Percentiles rank a stretch among this genome's conserved stretches.
phyloP scores from a whole-genome alignment of 2,888 invertebrate genomes.

The Melangyna quadrimaculata region DNA sequence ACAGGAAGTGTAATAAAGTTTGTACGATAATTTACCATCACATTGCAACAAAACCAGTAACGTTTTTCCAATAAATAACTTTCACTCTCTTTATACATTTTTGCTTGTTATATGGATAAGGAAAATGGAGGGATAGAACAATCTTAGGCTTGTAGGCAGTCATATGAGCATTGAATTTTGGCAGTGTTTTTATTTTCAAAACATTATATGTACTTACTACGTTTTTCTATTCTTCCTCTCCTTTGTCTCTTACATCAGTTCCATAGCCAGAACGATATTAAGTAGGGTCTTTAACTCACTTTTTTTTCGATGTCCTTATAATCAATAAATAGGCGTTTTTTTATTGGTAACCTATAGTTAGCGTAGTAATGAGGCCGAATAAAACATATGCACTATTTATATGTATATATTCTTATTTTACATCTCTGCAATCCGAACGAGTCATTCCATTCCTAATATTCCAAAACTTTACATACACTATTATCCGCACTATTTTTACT shows the following conservation, averaged over 20 bases:
- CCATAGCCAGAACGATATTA: neutral
- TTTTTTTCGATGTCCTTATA: too few relatives aligned
- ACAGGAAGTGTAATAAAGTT: slow-evolving; percentile 69
- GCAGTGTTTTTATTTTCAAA: neutral
- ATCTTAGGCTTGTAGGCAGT: neutral
- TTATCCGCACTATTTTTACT: too few relatives aligned
- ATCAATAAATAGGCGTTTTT: too few relatives aligned
- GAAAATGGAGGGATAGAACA: neutral
- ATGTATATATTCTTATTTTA: too few relatives aligned
- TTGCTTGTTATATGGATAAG: neutral
- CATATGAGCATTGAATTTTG: neutral
- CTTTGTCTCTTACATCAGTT: neutral
- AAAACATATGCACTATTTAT: too few relatives aligned
- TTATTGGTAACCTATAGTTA: too few relatives aligned
- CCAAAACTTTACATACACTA: too few relatives aligned
- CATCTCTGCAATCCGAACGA: too few relatives aligned
- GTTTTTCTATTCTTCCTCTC: neutral
- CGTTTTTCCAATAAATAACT: slow-evolving; percentile 63
- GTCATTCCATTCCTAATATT: too few relatives aligned
- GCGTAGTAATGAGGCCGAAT: too few relatives aligned
- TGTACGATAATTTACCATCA: slow-evolving; percentile 67
- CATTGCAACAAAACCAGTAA: slow-evolving; percentile 59
- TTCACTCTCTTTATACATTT: neutral
- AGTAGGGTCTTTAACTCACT: too few relatives aligned
- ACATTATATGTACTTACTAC: neutral